phyloP scores from a whole-genome alignment of 2,888 invertebrate species.

The Epirrhoe alternata region DNA sequence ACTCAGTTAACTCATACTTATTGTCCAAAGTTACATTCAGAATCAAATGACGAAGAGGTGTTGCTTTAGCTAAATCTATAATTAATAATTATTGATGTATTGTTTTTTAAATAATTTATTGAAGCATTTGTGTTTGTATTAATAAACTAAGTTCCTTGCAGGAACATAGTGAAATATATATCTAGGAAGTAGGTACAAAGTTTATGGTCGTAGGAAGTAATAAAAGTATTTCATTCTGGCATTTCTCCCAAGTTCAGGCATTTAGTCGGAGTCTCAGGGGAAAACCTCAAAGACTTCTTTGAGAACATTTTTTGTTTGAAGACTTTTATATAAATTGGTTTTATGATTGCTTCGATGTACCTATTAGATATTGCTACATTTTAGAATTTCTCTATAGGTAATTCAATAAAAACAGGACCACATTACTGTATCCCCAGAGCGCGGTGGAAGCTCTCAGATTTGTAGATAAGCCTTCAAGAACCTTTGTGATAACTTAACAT shows the following conservation, averaged over 20 bases:
- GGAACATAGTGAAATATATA: background rate
- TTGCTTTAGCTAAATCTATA: background rate
- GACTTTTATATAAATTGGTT: background rate
- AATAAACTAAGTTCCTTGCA: background rate
- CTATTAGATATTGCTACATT: background rate
- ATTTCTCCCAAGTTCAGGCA: background rate
- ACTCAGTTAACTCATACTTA: no score
- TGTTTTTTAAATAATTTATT: background rate
- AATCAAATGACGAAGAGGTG: no score
- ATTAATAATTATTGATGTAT: background rate
- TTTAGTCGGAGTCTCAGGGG: background rate
- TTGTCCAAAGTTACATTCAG: no score
- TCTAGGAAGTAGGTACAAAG: background rate
- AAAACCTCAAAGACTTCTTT: background rate
- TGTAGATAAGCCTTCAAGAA: no score
- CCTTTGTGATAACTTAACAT: no score
- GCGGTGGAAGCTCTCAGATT: no score
- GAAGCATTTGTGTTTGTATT: background rate
- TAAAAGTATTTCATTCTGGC: constrained; percentile 2
- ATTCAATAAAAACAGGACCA: no score
- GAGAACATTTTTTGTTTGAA: constrained; percentile 1
- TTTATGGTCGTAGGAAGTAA: background rate
- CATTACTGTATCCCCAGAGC: no score
- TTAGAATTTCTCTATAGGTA: no score
- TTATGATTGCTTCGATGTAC: background rate